Base-by-base conservation (phyloP, 2,113 vertebrate genomes). In the Brachypodius melanocephalos region DNA sequence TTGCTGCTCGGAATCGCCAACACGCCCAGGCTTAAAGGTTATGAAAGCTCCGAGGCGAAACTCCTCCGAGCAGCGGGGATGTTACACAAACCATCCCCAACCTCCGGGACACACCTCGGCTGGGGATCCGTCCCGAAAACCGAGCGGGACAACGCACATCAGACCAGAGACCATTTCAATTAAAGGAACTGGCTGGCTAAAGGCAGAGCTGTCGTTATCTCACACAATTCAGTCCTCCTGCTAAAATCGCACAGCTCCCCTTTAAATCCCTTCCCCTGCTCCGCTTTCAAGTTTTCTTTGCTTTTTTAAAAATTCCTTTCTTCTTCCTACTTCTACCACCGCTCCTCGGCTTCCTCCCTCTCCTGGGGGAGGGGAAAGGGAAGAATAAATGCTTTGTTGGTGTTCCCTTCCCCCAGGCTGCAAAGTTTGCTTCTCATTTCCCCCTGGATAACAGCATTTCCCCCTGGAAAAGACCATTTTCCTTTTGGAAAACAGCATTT, bases 321-420 rank as follows among this genome's bases (percentile, higher is more conserved):
- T 96, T 92, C 95, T 95, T 97, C 95, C 95, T 86, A 85, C 90
- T 94, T 88, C 63, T 94, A 2, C 83, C 36, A 92, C 85, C 71
- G 25, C 92, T 88, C 92, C 95, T 95, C 95, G 55, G 94, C 92
- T 95, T 95, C 94, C 95, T 94, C 96, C 85, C 59, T 92, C 67
- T 77, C 14, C 92, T n/a, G 96, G 94, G 95, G 94, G 96, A 96
- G 92, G 96, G 92, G 96, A 96, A 20, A 79, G 55, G 95, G 90
- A 95, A 94, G 95, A 96, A 97, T 96, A 92, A 92, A 43, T 67
- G 95, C 95, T 97, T 97, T 97, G 96, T 97, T 97, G 63, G 80
- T 49, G n/a, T 26, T 96, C 94, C 90, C 96, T 31, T 96, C 96
- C 96, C 92, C 96, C 95, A 68, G 10, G 72, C 59, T 38, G 51